These are phyloP conservation scores for Chlorodrepanis virens DNA, from an alignment of 2,113 vertebrate species.

Conservation along the genomic window DNA sequence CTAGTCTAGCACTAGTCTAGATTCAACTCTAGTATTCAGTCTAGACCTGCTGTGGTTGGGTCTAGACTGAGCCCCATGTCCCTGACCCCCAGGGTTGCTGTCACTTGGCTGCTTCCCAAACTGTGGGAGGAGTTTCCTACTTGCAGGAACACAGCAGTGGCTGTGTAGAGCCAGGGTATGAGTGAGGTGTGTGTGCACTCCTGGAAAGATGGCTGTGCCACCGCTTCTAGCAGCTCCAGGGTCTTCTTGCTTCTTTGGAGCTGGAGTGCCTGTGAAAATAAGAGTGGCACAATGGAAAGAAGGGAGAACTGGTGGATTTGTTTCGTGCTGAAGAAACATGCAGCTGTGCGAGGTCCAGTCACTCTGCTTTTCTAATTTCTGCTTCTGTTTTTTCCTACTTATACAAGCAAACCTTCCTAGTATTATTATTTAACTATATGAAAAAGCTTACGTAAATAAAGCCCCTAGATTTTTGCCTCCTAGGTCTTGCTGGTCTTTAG, in stretches of 20 bases:
- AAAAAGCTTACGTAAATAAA: not conserved
- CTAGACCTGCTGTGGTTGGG: not conserved
- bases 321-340: not conserved
- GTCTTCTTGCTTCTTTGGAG: not conserved
- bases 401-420: not conserved
- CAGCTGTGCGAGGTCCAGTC: not conserved
- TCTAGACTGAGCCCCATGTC: not conserved
- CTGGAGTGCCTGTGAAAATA: not conserved
- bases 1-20: not conserved
- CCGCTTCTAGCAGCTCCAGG: rapidly evolving
- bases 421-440: not conserved
- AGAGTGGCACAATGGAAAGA: not conserved
- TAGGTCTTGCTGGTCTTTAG: not conserved
- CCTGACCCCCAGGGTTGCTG: rapidly evolving
- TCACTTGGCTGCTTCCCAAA: not conserved
- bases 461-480: not conserved
- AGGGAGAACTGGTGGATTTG: not conserved
- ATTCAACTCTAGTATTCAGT: not conserved
- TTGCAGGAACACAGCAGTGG: rapidly evolving
- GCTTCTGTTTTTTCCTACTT: not conserved
- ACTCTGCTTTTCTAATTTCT: not conserved
- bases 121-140: rapidly evolving
- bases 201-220: not conserved
- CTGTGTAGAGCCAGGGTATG: rapidly evolving
- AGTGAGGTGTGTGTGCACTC: rapidly evolving